phyloP scores from a whole-genome alignment of 2,888 invertebrate species.

The Lypha dubia region DNA sequence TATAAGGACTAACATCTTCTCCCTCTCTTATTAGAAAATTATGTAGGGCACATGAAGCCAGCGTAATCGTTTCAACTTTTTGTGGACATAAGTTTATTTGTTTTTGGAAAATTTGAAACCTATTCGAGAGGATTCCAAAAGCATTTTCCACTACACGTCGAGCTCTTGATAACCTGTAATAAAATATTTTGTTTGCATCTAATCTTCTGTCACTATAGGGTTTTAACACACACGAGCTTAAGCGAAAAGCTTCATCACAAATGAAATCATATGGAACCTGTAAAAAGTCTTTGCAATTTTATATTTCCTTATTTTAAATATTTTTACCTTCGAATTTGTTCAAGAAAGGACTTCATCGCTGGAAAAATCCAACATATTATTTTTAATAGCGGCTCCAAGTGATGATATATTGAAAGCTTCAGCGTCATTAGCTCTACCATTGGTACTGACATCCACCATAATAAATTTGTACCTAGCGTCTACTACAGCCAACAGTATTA shows the following conservation, averaged over 20 bases:
- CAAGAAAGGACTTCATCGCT: not conserved
- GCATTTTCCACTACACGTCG: conserved; percentile 3
- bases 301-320: not conserved
- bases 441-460: conserved; percentile 30
- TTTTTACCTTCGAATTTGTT: not conserved
- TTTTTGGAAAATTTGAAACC: conserved; percentile 4
- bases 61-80: conserved; percentile 12
- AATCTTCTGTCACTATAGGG: not conserved
- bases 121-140: not conserved
- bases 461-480: conserved; percentile 49
- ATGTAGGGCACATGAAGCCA: conserved; percentile 11
- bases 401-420: conserved; percentile 18
- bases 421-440: conserved; percentile 40
- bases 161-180: not conserved
- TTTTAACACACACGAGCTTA: not conserved
- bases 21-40: conserved; percentile 24
- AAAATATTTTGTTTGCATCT: not conserved
- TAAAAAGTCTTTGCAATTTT: not conserved
- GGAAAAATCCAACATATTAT: conserved; percentile 12
- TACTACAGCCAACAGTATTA: conserved; percentile 16
- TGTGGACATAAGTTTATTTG: conserved; percentile 4
- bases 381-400: not conserved
- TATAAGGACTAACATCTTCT: not conserved
- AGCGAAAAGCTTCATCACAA: conserved; percentile 1
- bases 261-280: conserved; percentile 5